phyloP scores from a whole-genome alignment of 2,797 vertebrate genomes.

The Chelon auratus region DNA sequence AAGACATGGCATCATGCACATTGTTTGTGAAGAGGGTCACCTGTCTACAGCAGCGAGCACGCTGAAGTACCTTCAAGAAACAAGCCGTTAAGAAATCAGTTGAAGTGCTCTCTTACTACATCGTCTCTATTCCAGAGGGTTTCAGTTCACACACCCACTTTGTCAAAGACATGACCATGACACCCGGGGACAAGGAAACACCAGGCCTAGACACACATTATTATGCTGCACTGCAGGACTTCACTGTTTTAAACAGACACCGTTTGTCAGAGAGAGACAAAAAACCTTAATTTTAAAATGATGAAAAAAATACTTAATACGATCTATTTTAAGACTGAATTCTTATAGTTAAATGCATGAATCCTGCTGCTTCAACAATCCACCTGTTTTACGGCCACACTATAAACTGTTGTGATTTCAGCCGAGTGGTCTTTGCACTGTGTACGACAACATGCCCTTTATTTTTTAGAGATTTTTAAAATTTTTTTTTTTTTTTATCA shows the following conservation, averaged over 20 bases:
- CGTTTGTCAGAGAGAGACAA: constrained; percentile 23
- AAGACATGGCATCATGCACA: constrained; percentile 45
- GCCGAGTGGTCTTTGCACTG: constrained; percentile 16
- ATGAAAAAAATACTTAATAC: not conserved
- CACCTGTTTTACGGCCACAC: constrained; percentile 51
- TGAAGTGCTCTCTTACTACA: constrained; percentile 77
- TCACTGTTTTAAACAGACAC: constrained; percentile 48
- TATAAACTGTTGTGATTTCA: not conserved
- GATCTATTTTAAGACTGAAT: not conserved
- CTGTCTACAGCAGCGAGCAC: constrained; percentile 66
- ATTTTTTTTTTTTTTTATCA: constrained; percentile 4
- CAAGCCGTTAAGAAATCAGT: constrained; percentile 82
- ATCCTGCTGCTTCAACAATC: constrained; percentile 28
- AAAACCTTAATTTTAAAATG: constrained; percentile 8
- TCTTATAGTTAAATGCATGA: constrained; percentile 1
- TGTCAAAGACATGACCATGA: constrained; percentile 75
- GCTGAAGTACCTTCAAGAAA: constrained; percentile 81
- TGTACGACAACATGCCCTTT: not conserved
- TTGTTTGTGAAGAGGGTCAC: constrained; percentile 80
- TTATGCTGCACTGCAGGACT: constrained; percentile 58
- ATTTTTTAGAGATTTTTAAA: constrained; percentile 12
- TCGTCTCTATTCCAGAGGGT: constrained; percentile 67
- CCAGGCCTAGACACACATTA: constrained; percentile 51
- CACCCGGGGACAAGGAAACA: constrained; percentile 62
- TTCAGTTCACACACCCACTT: constrained; percentile 72